Base-by-base conservation (phyloP, 2,113 vertebrate species). In the Leptosomus discolor region DNA sequence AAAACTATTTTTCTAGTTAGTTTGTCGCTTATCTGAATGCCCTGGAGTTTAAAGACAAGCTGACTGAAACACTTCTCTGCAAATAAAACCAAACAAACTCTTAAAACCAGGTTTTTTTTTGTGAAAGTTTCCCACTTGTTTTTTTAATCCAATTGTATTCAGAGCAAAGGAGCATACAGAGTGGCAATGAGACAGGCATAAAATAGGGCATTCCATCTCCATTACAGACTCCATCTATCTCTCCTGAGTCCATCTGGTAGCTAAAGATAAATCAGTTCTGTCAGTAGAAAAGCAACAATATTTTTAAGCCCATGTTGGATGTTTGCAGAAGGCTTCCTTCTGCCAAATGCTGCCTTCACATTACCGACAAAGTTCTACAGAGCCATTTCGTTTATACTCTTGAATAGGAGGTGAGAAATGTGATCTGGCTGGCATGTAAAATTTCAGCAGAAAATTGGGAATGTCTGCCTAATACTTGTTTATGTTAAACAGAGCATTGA, bases 221-320 rank as follows among this genome's bases (percentile, higher is more conserved):
- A 15, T 95, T 93, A 94, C 58, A 85, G 80, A 92, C 94, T 71
- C 60, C 64, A 90, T 92, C 56, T 30, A 27, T 96, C 75, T 96
- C 75, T 74, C 84, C 67, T 37, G 76, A 94, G 24, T 71, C 70
- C 71, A 30, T 69, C 45, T 87, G 64, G 73, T 85, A 96, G 78
- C 34, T 82, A 50, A 85, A 92, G 84, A 90, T 78, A 64, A 90
- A 85, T 91, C 78, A 39, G 53, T 78, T 90, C 90, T 78, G 30
- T 84, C 74, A 60, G 81, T 74, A 90, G 85, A 88, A 95, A 96
- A 89, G 86, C 61, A 90, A 48, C 79, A 80, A 9, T 95, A 74
- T 94, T 90, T 96, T 93, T 50, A 56, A 80, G 50, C 60, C 54
- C 63, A 65, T 0, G 0, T 6, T 94, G 78, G 54, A 68, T 96